These are phyloP conservation scores for Mus spretus DNA, from an alignment of 2,797 vertebrate species.

Conservation along the genomic window DNA sequence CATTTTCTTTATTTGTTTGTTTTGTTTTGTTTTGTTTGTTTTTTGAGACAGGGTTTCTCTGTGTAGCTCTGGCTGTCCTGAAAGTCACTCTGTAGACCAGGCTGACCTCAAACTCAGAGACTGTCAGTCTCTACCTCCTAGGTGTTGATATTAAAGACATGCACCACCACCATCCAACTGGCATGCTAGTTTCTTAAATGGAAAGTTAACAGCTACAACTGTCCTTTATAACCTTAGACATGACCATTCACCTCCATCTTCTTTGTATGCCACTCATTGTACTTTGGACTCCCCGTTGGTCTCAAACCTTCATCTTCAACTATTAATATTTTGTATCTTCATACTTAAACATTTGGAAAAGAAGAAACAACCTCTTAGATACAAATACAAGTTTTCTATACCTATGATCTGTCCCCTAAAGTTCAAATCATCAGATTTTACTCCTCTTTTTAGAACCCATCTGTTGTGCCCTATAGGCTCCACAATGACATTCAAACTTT, in stretches of 20 bases:
- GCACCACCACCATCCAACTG: not conserved
- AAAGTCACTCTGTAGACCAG: not conserved
- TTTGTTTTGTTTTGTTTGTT: not conserved
- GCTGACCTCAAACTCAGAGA: not conserved
- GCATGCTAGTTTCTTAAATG: not conserved
- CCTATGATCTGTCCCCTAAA: not conserved
- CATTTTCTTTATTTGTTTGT: not conserved
- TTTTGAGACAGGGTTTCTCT: not conserved
- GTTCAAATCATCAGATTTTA: not conserved
- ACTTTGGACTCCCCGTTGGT: not conserved
- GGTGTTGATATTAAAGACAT: not conserved
- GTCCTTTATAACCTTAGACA: not conserved
- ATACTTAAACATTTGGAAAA: not conserved
- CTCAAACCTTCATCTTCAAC: not conserved
- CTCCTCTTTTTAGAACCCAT: not conserved
- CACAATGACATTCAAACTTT: not conserved
- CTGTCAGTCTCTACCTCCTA: not conserved
- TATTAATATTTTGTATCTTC: not conserved
- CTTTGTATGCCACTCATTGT: not conserved
- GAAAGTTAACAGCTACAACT: not conserved
- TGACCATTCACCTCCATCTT: not conserved
- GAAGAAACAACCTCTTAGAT: not conserved
- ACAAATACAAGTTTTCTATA: not conserved
- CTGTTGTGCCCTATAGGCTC: not conserved
- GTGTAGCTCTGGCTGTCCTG: not conserved